phyloP scores from a whole-genome alignment of 2,888 invertebrate genomes.

The Eupithecia exiguata region DNA sequence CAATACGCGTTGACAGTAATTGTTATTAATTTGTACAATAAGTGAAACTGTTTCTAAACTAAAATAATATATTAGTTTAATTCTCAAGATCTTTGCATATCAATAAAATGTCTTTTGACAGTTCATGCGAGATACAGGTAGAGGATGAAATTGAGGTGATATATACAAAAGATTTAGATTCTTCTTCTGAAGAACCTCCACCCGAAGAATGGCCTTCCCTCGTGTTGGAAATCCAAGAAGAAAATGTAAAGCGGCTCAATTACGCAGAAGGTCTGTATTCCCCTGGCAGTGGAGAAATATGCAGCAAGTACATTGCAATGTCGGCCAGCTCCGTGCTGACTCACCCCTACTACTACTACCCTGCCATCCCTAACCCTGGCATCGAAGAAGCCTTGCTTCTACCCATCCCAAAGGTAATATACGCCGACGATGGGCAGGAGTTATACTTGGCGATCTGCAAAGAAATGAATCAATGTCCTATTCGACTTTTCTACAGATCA shows the following conservation, averaged over 20 bases:
- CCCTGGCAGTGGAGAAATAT: slow-evolving; percentile 67
- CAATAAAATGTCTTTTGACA: neutral
- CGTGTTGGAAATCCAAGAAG: slow-evolving; percentile 45
- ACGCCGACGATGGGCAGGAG: slow-evolving; percentile 67
- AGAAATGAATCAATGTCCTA: slow-evolving; percentile 61
- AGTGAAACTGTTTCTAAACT: neutral
- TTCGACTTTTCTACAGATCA: slow-evolving; percentile 57
- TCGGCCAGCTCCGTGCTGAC: slow-evolving; percentile 62
- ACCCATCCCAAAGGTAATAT: slow-evolving; percentile 51
- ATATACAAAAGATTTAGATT: slow-evolving; percentile 41
- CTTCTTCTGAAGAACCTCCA: slow-evolving; percentile 63
- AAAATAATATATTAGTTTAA: neutral
- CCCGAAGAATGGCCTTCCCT: slow-evolving; percentile 70
- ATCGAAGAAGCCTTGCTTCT: slow-evolving; percentile 59
- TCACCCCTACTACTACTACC: slow-evolving; percentile 68
- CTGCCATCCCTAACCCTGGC: slow-evolving; percentile 65
- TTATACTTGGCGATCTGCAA: slow-evolving; percentile 63
- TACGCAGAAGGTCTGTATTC: slow-evolving; percentile 55
- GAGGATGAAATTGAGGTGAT: slow-evolving; percentile 25
- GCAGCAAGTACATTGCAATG: slow-evolving; percentile 59
- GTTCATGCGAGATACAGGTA: neutral
- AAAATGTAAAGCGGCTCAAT: slow-evolving; percentile 52
- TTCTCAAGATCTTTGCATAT: neutral
- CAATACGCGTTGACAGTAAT: neutral
- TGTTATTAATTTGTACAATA: neutral